These are phyloP conservation scores for Pygoscelis antarcticus DNA, from an alignment of 2,113 vertebrate genomes.

Conservation along the genomic window DNA sequence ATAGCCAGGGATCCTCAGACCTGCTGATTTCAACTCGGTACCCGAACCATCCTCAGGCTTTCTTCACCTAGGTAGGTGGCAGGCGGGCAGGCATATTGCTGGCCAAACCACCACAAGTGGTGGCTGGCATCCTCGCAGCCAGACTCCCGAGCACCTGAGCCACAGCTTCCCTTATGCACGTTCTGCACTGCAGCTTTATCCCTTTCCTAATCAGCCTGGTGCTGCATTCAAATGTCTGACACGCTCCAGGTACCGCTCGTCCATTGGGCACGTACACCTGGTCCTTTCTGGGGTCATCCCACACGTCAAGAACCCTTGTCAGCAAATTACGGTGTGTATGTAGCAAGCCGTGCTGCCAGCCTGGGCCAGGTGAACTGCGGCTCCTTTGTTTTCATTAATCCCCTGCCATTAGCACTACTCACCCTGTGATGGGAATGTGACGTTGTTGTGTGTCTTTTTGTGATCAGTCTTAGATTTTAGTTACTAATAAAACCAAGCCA, in stretches of 20 bases:
- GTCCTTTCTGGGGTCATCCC: neutral
- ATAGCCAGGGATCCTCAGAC: neutral
- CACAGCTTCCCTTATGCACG: rapidly evolving
- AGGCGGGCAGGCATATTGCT: neutral
- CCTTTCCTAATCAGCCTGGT: neutral
- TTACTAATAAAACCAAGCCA: neutral
- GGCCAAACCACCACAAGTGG: neutral
- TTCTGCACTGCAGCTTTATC: neutral
- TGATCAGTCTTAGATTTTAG: neutral
- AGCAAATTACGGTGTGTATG: neutral
- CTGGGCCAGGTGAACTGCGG: neutral
- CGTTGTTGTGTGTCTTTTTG: neutral
- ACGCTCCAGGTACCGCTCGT: rapidly evolving
- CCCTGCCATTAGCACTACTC: neutral
- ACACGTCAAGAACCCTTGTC: neutral
- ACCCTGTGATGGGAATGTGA: neutral
- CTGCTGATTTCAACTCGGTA: neutral
- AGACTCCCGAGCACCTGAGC: rapidly evolving
- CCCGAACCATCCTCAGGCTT: neutral
- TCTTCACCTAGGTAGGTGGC: neutral
- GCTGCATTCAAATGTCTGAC: neutral
- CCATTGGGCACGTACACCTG: rapidly evolving
- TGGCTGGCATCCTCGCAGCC: neutral
- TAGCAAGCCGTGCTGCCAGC: neutral
- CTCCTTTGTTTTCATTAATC: neutral